These are phyloP conservation scores for Dipodomys merriami DNA, from an alignment of 2,113 vertebrate genomes.

Conservation along the genomic window DNA sequence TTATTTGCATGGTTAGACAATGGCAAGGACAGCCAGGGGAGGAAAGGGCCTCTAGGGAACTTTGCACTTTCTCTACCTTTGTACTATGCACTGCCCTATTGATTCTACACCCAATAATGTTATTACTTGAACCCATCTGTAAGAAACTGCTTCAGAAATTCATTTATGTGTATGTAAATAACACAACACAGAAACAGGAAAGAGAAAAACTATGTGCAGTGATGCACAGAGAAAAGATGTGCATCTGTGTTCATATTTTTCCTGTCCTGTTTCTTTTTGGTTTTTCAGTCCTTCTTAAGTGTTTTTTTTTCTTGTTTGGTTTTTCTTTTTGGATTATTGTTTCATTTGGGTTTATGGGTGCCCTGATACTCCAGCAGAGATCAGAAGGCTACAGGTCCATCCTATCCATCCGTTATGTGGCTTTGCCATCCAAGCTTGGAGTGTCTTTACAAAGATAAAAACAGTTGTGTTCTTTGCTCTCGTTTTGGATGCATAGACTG, in stretches of 20 bases:
- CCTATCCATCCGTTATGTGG: slow-evolving; percentile 95
- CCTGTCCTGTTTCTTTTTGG: slow-evolving; percentile 75
- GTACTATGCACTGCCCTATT: slow-evolving; percentile 99
- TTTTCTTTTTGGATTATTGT: background rate
- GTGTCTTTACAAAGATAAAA: slow-evolving; percentile 97
- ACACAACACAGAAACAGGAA: slow-evolving; percentile 88
- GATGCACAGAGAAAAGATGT: slow-evolving; percentile 28
- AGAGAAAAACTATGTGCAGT: slow-evolving; percentile 83
- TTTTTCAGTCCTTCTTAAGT: slow-evolving; percentile 60
- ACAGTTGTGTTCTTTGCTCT: slow-evolving; percentile 99
- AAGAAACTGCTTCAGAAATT: slow-evolving; percentile 92
- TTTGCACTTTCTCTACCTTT: slow-evolving; percentile 99
- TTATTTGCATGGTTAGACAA: slow-evolving; percentile 91
- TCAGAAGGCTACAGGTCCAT: slow-evolving; percentile 91
- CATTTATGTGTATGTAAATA: slow-evolving; percentile 97
- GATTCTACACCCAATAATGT: slow-evolving; percentile 98
- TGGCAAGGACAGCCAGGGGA: slow-evolving; percentile 88
- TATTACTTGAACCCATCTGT: slow-evolving; percentile 99
- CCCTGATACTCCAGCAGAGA: slow-evolving; percentile 94
- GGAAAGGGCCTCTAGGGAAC: slow-evolving; percentile 93
- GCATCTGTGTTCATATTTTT: slow-evolving; percentile 61
- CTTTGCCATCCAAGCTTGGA: slow-evolving; percentile 97
- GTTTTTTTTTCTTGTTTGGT: slow-evolving; percentile 60
- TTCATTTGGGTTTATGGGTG: slow-evolving; percentile 84
- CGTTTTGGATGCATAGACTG: slow-evolving; percentile 99